Evolutionary conservation across 2,888 invertebrate genomes (phyloP).

Genomic region (Bellardia pandia): DNA sequence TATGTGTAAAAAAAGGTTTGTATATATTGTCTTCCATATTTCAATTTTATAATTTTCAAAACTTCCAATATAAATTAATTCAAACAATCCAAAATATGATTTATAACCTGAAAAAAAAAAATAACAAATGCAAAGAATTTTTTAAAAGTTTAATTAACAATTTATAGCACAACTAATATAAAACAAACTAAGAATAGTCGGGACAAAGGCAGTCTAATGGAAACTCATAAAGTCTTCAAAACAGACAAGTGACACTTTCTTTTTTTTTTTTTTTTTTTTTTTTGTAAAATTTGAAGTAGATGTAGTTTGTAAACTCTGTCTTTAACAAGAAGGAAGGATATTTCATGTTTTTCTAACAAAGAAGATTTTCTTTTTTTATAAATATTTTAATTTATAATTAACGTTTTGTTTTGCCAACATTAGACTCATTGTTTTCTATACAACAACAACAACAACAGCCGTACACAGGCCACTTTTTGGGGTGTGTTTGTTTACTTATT

Average conservation of each 20-base stretch:
- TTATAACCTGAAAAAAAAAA: constrained; percentile 1
- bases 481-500: constrained; percentile 58
- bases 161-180: neutral
- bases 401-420: constrained; percentile 73
- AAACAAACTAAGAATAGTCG: constrained; percentile 17
- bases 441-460: no score
- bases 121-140: neutral
- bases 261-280: neutral
- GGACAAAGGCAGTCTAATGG: constrained; percentile 59
- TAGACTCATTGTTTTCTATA: constrained; percentile 26
- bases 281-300: neutral
- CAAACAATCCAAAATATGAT: neutral
- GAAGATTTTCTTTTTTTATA: neutral
- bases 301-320: no score
- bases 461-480: neutral
- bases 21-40: no score
- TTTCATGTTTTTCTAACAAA: no score
- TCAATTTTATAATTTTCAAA: no score
- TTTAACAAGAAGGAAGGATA: neutral
- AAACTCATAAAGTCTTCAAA: constrained; percentile 70
- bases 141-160: neutral
- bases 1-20: no score
- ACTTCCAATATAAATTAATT: no score
- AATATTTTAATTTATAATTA: constrained; percentile 69
- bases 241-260: constrained; percentile 71